A percentile compares a stretch with the other conserved stretches of the same genome.
Evolutionary conservation across 1,140 invertebrate genomes (phyloP).

Genomic region (Leguminivora glycinivorella): DNA sequence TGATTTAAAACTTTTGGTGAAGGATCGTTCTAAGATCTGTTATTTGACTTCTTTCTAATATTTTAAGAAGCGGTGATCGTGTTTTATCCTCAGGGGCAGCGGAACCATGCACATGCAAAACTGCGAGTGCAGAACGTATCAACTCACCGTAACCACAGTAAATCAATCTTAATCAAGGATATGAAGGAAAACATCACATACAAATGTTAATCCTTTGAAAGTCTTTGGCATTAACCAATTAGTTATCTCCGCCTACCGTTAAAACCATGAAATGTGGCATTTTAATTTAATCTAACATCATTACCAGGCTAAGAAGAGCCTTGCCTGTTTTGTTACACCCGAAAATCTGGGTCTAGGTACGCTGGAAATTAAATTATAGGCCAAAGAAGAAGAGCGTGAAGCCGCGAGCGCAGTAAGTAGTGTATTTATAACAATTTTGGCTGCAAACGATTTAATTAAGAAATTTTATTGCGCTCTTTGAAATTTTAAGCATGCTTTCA

Average conservation of each 20-base stretch:
- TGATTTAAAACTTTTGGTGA: no score
- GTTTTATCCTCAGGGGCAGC: no score
- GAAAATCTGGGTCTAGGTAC: neutral
- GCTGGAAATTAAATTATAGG: constrained; percentile 35
- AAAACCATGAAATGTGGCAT: constrained; percentile 18
- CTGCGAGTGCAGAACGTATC: no score
- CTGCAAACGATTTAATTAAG: constrained; percentile 43
- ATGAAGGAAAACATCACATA: neutral
- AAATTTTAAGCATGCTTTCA: constrained; percentile 39
- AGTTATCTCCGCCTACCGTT: constrained; percentile 8
- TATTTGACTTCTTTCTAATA: no score
- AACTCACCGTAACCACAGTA: neutral
- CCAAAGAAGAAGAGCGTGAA: constrained; percentile 46
- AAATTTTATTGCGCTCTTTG: constrained; percentile 38
- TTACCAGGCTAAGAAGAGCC: constrained; percentile 12
- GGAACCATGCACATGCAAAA: no score
- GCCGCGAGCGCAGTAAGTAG: constrained; percentile 22
- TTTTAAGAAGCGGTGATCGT: no score
- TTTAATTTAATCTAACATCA: constrained; percentile 17
- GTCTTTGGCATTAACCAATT: constrained; percentile 15
- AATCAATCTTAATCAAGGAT: neutral
- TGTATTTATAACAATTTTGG: constrained; percentile 36
- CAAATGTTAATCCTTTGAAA: constrained; percentile 10
- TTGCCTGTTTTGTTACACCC: neutral
- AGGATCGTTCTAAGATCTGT: no score